A percentile compares a stretch with the other conserved stretches of the same genome.
phyloP scores from a whole-genome alignment of 2,888 invertebrate genomes.

The Lepidonotus clava region DNA sequence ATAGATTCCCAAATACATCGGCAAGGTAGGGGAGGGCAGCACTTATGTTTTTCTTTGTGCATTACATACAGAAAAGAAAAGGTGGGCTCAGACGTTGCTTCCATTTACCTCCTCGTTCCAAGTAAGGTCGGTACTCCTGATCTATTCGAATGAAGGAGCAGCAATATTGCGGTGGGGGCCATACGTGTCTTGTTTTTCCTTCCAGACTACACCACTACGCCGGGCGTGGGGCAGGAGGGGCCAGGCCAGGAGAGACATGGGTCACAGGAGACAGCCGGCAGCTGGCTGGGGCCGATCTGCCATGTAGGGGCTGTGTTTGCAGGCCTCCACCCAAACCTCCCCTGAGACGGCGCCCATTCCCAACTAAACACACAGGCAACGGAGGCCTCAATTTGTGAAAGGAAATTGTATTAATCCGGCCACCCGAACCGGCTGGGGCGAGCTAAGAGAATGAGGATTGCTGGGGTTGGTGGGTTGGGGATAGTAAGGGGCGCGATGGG shows the following conservation, averaged over 20 bases:
- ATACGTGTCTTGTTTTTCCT: not conserved
- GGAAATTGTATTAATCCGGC: slow-evolving; percentile 47
- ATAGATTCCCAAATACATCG: no score
- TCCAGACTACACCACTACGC: no score
- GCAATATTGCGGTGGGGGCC: no score
- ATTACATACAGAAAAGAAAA: no score
- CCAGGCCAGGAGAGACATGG: not conserved
- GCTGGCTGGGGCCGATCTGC: not conserved
- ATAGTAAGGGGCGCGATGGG: no score
- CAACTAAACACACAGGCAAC: slow-evolving; percentile 1
- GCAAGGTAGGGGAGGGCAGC: no score
- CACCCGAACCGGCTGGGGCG: not conserved
- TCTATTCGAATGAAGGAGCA: no score
- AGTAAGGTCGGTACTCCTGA: no score
- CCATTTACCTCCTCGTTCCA: no score
- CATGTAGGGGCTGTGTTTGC: not conserved
- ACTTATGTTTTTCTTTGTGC: no score
- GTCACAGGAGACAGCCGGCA: slow-evolving; percentile 15
- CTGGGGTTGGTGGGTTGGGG: no score
- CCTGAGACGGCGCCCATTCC: not conserved
- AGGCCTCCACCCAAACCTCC: slow-evolving; percentile 3
- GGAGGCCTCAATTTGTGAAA: slow-evolving; percentile 28
- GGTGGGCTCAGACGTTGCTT: no score
- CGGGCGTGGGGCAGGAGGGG: not conserved
- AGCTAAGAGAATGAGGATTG: not conserved